Conservation (phyloP, 2,113 vertebrate genomes). For the Anguilla japonica region DNA sequence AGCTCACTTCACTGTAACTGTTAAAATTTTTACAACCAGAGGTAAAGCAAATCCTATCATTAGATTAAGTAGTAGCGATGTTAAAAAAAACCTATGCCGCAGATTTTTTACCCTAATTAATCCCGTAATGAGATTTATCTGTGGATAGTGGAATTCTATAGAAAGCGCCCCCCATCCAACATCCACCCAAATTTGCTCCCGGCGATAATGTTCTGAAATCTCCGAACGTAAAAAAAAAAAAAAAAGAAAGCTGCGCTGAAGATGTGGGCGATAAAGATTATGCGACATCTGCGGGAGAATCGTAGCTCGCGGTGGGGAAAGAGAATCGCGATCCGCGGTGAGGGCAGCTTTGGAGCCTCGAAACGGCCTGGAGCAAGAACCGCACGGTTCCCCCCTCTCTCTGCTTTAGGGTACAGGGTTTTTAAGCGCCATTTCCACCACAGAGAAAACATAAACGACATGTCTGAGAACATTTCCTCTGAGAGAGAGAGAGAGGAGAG, state of each 20-base stretch:
- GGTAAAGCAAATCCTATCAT: background rate
- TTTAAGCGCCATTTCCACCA: background rate
- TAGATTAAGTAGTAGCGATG: background rate
- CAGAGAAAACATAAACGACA: too few relatives aligned
- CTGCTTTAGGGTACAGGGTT: background rate
- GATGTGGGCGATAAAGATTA: constrained; percentile 88
- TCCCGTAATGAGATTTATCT: too few relatives aligned
- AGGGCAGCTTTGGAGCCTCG: constrained; percentile 58
- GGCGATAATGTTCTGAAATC: background rate
- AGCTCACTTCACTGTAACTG: too few relatives aligned
- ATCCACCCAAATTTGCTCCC: background rate
- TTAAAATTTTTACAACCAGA: background rate
- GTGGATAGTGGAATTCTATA: too few relatives aligned
- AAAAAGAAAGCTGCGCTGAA: constrained; percentile 77
- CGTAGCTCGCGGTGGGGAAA: constrained; percentile 74
- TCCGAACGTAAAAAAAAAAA: constrained; percentile 39
- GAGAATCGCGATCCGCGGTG: too few relatives aligned
- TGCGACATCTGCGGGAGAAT: constrained; percentile 90
- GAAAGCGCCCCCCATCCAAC: too few relatives aligned
- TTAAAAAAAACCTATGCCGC: too few relatives aligned
- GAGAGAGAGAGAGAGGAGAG: too few relatives aligned
- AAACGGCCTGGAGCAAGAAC: constrained; percentile 39
- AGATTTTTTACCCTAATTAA: too few relatives aligned
- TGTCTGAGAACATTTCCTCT: too few relatives aligned
- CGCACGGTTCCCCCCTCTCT: constrained; percentile 23